Conservation (phyloP, 2,113 vertebrate species). For the Psilopogon haemacephalus region DNA sequence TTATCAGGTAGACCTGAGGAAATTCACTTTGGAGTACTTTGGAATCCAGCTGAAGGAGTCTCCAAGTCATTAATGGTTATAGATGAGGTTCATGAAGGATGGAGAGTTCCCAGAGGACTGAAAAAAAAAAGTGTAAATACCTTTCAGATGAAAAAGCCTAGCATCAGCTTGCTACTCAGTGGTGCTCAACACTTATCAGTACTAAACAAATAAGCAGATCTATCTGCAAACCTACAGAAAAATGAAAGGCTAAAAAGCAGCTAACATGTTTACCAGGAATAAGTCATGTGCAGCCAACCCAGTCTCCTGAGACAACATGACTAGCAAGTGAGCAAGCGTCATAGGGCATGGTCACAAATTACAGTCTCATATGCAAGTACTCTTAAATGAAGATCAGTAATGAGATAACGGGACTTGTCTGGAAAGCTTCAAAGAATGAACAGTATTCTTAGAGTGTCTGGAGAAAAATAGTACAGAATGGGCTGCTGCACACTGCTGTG, state of each 20-base stretch:
- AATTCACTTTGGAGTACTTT: neutral
- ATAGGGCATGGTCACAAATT: fast-evolving
- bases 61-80: neutral
- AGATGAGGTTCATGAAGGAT: neutral
- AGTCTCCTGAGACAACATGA: neutral
- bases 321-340: neutral
- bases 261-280: neutral
- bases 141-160: neutral
- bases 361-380: neutral
- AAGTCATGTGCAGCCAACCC: neutral
- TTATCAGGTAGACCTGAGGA: neutral
- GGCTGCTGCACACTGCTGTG: neutral
- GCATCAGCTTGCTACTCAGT: neutral
- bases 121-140: neutral
- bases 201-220: neutral
- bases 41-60: neutral
- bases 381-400: neutral
- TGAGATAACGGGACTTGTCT: neutral
- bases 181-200: neutral
- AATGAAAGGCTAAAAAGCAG: neutral
- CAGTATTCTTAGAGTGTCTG: neutral
- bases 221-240: neutral
- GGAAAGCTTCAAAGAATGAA: neutral
- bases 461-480: neutral
- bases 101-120: neutral